phyloP scores from a whole-genome alignment of 2,113 vertebrate genomes.

The Neofelis nebulosa region DNA sequence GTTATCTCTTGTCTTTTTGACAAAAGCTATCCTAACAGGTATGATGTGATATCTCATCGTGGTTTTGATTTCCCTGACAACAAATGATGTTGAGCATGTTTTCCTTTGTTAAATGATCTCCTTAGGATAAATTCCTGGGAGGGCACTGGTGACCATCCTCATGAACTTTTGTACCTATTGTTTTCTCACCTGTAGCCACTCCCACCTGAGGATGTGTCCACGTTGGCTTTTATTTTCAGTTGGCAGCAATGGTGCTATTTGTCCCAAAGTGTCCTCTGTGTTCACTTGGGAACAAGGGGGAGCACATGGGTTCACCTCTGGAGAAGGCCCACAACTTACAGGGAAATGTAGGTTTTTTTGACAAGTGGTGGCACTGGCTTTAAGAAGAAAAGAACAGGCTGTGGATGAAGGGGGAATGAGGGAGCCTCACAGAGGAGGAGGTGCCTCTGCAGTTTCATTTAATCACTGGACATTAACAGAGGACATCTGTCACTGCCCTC shows the following conservation, averaged over 20 bases:
- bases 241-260: not conserved
- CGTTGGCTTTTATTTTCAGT: not conserved
- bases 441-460: constrained; percentile 86
- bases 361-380: constrained; percentile 63
- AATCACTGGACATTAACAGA: constrained; percentile 89
- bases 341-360: constrained; percentile 41
- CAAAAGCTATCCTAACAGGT: not conserved
- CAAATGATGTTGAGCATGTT: not conserved
- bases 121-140: not conserved
- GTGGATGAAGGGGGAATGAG: constrained; percentile 73
- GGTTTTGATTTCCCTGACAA: not conserved
- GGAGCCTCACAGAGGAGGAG: constrained; percentile 76
- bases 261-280: not conserved
- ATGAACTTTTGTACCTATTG: not conserved
- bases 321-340: not conserved
- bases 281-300: not conserved
- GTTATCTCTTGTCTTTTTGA: not conserved
- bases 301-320: not conserved
- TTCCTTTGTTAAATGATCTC: not conserved
- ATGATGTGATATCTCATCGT: not conserved
- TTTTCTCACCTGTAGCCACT: not conserved
- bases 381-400: constrained; percentile 82
- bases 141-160: not conserved
- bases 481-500: constrained; percentile 87
- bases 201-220: not conserved